A percentile compares a stretch with the other conserved stretches of the same genome.
phyloP scores from a whole-genome alignment of 2,113 vertebrate species.

The Scalopus aquaticus region DNA sequence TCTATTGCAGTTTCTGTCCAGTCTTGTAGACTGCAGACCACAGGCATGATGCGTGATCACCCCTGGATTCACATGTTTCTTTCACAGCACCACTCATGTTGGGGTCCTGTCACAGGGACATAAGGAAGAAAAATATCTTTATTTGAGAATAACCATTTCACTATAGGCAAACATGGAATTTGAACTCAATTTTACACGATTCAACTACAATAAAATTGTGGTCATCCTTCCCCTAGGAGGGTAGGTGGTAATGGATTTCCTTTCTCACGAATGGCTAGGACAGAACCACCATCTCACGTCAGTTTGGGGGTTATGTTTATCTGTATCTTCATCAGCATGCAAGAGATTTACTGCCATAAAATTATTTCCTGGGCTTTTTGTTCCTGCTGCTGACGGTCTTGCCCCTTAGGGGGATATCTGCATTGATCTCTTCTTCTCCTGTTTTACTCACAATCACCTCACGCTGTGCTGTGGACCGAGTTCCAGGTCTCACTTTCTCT shows the following conservation, averaged over 20 bases:
- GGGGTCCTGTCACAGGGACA: background rate
- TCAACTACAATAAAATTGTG: background rate
- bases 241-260: background rate
- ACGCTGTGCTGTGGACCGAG: background rate
- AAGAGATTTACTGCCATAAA: background rate
- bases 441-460: background rate
- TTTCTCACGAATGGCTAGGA: background rate
- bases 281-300: background rate
- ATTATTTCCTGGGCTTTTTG: background rate
- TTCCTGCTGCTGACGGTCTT: background rate
- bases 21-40: background rate
- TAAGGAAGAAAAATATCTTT: background rate
- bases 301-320: background rate
- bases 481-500: background rate
- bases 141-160: background rate
- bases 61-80: background rate
- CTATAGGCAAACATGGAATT: background rate
- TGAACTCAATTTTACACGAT: background rate
- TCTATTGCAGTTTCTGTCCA: background rate
- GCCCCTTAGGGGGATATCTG: background rate
- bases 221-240: background rate
- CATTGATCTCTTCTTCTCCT: background rate
- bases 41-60: fast-evolving
- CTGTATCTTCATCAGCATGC: background rate
- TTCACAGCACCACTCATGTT: fast-evolving